A percentile compares a stretch with the other conserved stretches of the same genome.
phyloP scores from a whole-genome alignment of 2,797 vertebrate species.

The Phataginus tetradactyla region DNA sequence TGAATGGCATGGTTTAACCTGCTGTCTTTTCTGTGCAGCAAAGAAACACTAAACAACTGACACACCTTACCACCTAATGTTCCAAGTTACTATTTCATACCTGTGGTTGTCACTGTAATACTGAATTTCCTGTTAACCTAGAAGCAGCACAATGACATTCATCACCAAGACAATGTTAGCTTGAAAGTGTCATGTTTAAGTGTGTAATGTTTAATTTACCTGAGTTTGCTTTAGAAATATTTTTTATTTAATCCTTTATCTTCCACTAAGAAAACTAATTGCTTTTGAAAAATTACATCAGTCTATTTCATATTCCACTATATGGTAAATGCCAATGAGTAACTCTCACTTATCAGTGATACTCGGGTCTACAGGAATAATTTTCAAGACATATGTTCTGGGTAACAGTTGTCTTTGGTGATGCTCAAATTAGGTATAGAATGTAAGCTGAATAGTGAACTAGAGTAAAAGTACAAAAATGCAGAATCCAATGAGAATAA shows the following conservation, averaged over 20 bases:
- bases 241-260: conserved; percentile 79
- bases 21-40: background rate
- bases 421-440: conserved; percentile 61
- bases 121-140: conserved; percentile 30
- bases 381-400: conserved; percentile 68
- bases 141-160: conserved; percentile 47
- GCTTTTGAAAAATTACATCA: conserved; percentile 79
- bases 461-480: conserved; percentile 66
- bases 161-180: background rate
- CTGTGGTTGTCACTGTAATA: background rate
- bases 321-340: conserved; percentile 81
- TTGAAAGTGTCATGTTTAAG: conserved; percentile 63
- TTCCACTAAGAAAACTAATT: conserved; percentile 82
- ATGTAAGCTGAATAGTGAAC: conserved; percentile 56
- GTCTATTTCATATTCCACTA: conserved; percentile 77
- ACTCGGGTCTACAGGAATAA: conserved; percentile 77
- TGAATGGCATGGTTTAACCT: background rate
- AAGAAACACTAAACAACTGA: background rate
- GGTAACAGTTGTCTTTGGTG: conserved; percentile 54
- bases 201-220: conserved; percentile 65
- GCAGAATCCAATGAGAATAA: conserved; percentile 35
- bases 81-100: conserved; percentile 55
- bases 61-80: background rate
- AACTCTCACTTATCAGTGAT: conserved; percentile 81
- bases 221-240: conserved; percentile 66